Evolutionary conservation across 2,797 vertebrate species (phyloP).

Genomic region (Hemibagrus guttatus): DNA sequence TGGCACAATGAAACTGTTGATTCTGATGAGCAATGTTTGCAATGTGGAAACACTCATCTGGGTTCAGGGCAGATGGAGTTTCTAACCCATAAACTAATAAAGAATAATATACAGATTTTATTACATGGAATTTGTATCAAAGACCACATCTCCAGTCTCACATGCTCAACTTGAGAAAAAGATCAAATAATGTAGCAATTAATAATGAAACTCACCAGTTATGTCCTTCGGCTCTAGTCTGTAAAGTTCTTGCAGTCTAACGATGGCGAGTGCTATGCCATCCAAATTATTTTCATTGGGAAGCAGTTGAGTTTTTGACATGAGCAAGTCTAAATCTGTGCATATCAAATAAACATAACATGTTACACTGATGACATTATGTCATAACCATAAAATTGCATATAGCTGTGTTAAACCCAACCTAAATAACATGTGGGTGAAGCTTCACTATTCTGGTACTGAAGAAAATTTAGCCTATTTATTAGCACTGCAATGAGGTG

Average conservation of each 20-base stretch:
- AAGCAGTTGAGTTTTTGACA: constrained; percentile 26
- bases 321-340: constrained; percentile 44
- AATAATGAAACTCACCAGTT: constrained; percentile 38
- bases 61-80: constrained; percentile 32
- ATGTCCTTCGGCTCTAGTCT: constrained; percentile 46
- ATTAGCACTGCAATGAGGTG: too few relatives aligned
- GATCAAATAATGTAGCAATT: background rate
- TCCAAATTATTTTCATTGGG: constrained; percentile 51
- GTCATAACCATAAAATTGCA: background rate
- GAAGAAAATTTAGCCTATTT: background rate
- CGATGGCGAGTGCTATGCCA: constrained; percentile 48
- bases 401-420: background rate
- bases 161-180: background rate
- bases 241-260: constrained; percentile 57
- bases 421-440: background rate
- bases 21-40: constrained; percentile 48
- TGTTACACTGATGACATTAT: background rate
- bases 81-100: constrained; percentile 20
- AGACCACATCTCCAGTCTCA: background rate
- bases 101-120: background rate
- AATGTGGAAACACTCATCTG: constrained; percentile 56
- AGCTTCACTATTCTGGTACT: background rate
- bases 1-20: constrained; percentile 22
- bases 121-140: background rate
- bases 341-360: background rate